Evolutionary conservation across 2,888 invertebrate species (phyloP).

Genomic region (Pandemis heparana): DNA sequence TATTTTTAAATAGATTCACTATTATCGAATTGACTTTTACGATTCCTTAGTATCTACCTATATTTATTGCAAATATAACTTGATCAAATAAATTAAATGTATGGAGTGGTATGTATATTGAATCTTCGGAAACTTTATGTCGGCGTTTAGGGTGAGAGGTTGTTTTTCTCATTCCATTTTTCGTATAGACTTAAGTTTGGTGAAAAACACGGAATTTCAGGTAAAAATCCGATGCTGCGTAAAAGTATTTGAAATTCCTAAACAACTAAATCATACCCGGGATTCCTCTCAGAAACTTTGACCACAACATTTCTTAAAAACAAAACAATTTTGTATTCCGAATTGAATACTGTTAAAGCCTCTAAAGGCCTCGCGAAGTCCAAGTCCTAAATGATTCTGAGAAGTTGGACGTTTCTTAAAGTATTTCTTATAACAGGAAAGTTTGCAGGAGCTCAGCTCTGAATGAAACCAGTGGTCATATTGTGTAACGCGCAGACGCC

Average conservation of each 20-base stretch:
- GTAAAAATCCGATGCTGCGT: neutral
- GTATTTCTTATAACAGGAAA: slow-evolving; percentile 22
- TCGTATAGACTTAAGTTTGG: neutral
- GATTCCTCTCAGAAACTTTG: slow-evolving; percentile 17
- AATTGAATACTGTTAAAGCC: slow-evolving; percentile 23
- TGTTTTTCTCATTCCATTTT: neutral
- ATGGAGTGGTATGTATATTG: too few species aligned
- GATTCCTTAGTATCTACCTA: too few species aligned
- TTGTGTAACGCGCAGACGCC: too few species aligned
- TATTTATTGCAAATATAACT: too few species aligned
- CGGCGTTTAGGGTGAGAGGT: too few species aligned
- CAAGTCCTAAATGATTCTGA: slow-evolving; percentile 37
- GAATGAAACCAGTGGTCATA: slow-evolving; percentile 5
- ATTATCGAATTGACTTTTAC: too few species aligned
- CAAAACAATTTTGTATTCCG: slow-evolving; percentile 20
- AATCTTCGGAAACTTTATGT: too few species aligned
- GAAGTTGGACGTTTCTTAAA: slow-evolving; percentile 31
- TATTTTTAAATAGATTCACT: too few species aligned
- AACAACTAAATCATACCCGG: neutral
- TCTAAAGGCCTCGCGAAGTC: slow-evolving; percentile 18
- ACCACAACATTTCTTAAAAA: slow-evolving; percentile 23
- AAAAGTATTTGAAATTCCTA: neutral
- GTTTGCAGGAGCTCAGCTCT: slow-evolving; percentile 13
- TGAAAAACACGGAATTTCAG: neutral
- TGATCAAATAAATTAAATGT: too few species aligned